phyloP scores from a whole-genome alignment of 2,888 invertebrate genomes.

The Bembecia ichneumoniformis region DNA sequence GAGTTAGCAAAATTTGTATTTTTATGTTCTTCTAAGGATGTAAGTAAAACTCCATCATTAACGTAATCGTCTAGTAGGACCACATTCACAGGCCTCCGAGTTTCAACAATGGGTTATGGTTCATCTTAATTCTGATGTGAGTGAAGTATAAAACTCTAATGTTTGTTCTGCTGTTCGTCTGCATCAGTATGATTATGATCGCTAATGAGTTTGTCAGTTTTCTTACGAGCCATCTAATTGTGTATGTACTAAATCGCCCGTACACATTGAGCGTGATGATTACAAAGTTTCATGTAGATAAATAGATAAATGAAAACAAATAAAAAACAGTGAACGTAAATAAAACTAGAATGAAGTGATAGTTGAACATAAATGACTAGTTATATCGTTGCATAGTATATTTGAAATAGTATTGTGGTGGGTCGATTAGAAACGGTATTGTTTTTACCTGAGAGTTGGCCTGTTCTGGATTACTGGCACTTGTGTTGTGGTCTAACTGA shows the following conservation, averaged over 20 bases:
- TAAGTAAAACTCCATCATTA: slow-evolving; percentile 11
- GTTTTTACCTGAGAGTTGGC: slow-evolving; percentile 78
- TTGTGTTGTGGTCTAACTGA: slow-evolving; percentile 90
- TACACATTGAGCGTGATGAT: slow-evolving; percentile 58
- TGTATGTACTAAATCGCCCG: slow-evolving; percentile 30
- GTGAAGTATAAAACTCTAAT: slow-evolving; percentile 65
- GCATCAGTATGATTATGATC: slow-evolving; percentile 55
- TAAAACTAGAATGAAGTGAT: slow-evolving; percentile 65
- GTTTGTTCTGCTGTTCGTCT: slow-evolving; percentile 57
- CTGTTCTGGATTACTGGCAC: slow-evolving; percentile 80
- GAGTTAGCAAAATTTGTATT: no score
- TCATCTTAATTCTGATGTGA: slow-evolving; percentile 42
- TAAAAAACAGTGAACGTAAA: slow-evolving; percentile 50
- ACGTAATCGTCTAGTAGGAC: slow-evolving; percentile 52
- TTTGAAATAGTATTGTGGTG: slow-evolving; percentile 64
- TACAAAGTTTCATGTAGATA: slow-evolving; percentile 37
- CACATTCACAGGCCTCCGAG: slow-evolving; percentile 59
- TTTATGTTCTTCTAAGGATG: not conserved
- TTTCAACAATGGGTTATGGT: slow-evolving; percentile 36
- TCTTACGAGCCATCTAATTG: not conserved
- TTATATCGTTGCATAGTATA: slow-evolving; percentile 62
- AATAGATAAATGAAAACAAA: slow-evolving; percentile 32
- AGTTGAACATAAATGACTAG: slow-evolving; percentile 60
- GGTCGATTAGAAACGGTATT: slow-evolving; percentile 65
- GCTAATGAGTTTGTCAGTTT: slow-evolving; percentile 44